These are phyloP conservation scores for Petrocephalus microphthalmus DNA, from an alignment of 2,113 vertebrate species.

Conservation along the genomic window DNA sequence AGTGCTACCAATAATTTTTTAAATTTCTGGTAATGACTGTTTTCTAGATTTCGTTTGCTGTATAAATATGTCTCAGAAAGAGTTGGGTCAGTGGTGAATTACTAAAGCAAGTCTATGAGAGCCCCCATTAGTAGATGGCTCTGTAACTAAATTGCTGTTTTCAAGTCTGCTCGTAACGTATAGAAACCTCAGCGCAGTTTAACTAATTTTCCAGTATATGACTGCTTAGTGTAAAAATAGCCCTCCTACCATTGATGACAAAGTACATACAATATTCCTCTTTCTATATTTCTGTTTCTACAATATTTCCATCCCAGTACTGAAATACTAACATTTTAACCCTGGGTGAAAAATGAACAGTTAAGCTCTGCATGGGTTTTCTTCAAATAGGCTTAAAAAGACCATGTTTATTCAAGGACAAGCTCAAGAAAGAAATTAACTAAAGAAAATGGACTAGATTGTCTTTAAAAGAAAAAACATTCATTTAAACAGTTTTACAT, in stretches of 20 bases:
- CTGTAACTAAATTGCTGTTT: background rate
- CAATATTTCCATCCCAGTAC: background rate
- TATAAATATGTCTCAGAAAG: background rate
- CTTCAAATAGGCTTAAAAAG: background rate
- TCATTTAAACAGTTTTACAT: background rate
- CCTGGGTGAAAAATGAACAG: background rate
- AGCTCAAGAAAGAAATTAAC: background rate
- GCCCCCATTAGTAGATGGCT: background rate
- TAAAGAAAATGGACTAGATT: no score
- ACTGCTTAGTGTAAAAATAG: background rate
- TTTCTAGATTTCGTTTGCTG: background rate
- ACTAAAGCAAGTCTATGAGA: background rate
- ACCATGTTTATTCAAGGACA: background rate
- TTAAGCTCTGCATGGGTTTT: background rate
- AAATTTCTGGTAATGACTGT: background rate
- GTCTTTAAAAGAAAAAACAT: background rate
- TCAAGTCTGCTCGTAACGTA: background rate
- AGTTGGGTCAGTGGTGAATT: background rate
- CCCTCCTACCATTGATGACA: background rate
- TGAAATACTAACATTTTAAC: background rate
- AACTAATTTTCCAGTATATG: background rate
- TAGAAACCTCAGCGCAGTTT: background rate
- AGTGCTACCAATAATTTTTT: background rate
- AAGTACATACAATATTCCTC: background rate
- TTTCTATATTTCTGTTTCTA: background rate